Base-by-base conservation (phyloP, 2,888 invertebrate genomes). In the Stegophylla sp. region DNA sequence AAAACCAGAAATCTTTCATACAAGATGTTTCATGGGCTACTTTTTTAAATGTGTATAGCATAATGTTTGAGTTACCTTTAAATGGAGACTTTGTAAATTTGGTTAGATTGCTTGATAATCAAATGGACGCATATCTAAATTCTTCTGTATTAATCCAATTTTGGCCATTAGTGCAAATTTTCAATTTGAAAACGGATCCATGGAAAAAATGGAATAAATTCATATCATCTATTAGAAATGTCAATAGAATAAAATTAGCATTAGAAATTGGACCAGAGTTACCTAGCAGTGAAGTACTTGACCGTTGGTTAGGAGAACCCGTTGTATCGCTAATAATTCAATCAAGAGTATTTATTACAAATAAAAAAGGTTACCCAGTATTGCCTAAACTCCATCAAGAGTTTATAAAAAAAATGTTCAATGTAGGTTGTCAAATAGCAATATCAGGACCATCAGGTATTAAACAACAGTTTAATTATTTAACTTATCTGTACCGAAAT, bases 271-370 rank as follows among this genome's bases (percentile, higher is more conserved):
- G 93, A 63, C 90, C 93, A 67, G 93, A 97, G 85, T 88, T 96
- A 45, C 94, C 96, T 1, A 89, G 90, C 15, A 88, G 89, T 61
- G 90, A 90, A 41, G 69, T 45, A 28, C 85, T 95, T 17, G 89
- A 92, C 28, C 90, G 98, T 82, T 99, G 99, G 99, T 87, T 94
- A 45, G 97, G 97, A 1, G 99, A 99, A 87, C 97, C 97, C 12
- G 90, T 99, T 1, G 94, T 92, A 86, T 93, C 93, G 82, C 88
- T 97, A 59, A 88, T 95, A 66, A 86, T 98, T 73, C 93, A 95
- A 5, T 94, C 96, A 17, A 89, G 91, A 61, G 88, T 94, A 81
- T 98, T 98, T 87, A 89, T 94, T 53, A 91, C 91, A 17, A 98
- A 98, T 88, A 92, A 91, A 84, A 93, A 93, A 86, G 95, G 96